Evolutionary conservation across 2,113 vertebrate genomes (phyloP).

Genomic region (Eublepharis macularius): DNA sequence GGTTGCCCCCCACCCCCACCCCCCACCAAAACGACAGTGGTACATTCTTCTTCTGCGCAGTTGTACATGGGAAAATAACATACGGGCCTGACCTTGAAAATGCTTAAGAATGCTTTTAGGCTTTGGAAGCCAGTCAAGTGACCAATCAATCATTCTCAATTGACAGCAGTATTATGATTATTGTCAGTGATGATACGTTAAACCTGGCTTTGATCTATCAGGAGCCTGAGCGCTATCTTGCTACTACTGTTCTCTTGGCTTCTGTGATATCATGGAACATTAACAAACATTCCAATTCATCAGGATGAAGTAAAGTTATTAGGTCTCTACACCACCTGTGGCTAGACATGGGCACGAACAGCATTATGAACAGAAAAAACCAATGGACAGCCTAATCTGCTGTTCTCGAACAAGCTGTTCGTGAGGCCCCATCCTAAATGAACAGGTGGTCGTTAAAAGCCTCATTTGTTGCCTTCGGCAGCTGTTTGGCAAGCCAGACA

Average conservation of each 20-base stretch:
- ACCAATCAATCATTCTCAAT: background rate
- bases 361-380: too few relatives aligned
- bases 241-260: background rate
- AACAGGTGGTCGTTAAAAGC: too few relatives aligned
- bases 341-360: too few relatives aligned
- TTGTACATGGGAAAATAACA: background rate
- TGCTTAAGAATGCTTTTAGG: background rate
- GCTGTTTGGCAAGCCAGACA: too few relatives aligned
- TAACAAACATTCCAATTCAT: background rate
- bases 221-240: background rate
- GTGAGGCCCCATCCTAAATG: too few relatives aligned
- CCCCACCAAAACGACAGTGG: background rate
- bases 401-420: too few relatives aligned
- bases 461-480: too few relatives aligned
- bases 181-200: background rate
- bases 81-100: background rate
- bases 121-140: background rate
- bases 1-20: background rate
- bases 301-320: too few relatives aligned
- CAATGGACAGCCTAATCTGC: too few relatives aligned
- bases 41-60: slow-evolving; percentile 37
- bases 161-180: background rate
- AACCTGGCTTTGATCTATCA: background rate
- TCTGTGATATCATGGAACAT: background rate
- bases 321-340: too few relatives aligned